Evolutionary conservation across 2,888 invertebrate species (phyloP).

Genomic region (Drosophila leonis): DNA sequence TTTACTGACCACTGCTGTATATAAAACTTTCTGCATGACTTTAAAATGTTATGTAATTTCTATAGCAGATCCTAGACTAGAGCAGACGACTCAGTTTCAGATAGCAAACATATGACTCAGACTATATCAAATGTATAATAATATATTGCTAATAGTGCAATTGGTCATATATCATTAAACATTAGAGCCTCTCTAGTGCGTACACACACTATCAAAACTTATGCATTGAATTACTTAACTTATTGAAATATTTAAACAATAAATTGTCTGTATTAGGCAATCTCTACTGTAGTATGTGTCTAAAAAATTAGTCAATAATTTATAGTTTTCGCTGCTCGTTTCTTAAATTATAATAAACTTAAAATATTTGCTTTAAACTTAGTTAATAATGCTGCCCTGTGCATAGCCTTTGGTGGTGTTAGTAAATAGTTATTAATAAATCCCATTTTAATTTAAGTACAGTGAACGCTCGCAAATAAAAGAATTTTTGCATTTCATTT

Average conservation of each 20-base stretch:
- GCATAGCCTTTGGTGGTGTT: slow-evolving; percentile 40
- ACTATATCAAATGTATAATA: neutral
- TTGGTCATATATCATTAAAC: neutral
- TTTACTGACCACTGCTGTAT: too few species aligned
- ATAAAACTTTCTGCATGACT: too few species aligned
- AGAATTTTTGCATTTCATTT: neutral
- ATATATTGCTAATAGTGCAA: neutral
- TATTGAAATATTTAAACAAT: neutral
- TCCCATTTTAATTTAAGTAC: slow-evolving; percentile 25
- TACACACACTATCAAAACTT: neutral
- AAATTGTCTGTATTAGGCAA: neutral
- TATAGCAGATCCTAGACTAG: too few species aligned
- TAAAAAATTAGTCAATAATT: neutral
- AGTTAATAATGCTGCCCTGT: slow-evolving; percentile 4
- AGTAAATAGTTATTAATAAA: slow-evolving; percentile 36
- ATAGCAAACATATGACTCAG: neutral
- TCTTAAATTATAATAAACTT: neutral
- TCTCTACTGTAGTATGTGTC: neutral
- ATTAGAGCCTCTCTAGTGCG: neutral
- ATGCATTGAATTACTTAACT: neutral
- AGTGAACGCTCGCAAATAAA: neutral
- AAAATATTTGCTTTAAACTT: neutral
- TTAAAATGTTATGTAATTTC: too few species aligned
- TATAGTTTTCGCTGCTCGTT: neutral
- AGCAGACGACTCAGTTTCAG: too few species aligned